Percentiles rank a stretch among this genome's conserved stretches.
phyloP scores from a whole-genome alignment of 2,113 vertebrate genomes.

The Chloropsis hardwickii region DNA sequence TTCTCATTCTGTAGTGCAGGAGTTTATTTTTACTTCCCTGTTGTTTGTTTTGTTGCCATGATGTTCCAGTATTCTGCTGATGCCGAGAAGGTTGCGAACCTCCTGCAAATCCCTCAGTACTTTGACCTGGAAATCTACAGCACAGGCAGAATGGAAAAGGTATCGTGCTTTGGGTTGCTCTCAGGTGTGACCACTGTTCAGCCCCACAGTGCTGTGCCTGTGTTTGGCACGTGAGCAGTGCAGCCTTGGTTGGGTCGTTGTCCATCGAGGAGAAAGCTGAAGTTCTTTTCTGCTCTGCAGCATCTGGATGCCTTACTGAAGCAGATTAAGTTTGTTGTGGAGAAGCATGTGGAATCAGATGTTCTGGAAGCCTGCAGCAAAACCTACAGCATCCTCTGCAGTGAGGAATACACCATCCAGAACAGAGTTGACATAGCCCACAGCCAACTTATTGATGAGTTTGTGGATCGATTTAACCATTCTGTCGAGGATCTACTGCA shows the following conservation, averaged over 20 bases:
- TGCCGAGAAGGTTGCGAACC: conserved; percentile 96
- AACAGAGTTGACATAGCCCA: conserved; percentile 97
- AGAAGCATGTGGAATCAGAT: conserved; percentile 95
- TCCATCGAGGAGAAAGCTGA: background rate
- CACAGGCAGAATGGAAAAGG: conserved; percentile 98
- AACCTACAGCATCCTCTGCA: conserved; percentile 98
- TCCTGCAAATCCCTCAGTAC: conserved; percentile 95
- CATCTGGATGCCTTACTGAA: conserved; percentile 96
- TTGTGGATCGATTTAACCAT: conserved; percentile 92
- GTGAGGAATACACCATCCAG: conserved; percentile 98
- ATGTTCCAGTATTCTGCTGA: conserved; percentile 90
- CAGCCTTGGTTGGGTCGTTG: background rate
- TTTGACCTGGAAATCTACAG: conserved; percentile 99
- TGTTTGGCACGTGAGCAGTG: rapidly evolving
- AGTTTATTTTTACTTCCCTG: background rate
- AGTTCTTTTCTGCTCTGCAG: conserved; percentile 61
- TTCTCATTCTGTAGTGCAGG: background rate
- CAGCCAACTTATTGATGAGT: conserved; percentile 96
- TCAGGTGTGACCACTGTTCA: background rate
- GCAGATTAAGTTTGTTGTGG: conserved; percentile 97
- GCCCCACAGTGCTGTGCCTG: background rate
- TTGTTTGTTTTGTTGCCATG: background rate
- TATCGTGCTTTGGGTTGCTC: conserved; percentile 13
- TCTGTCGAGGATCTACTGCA: conserved; percentile 96
- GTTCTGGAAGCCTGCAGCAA: conserved; percentile 98